These are phyloP conservation scores for Ypsolopha scabrella DNA, from an alignment of 2,888 invertebrate species.

Conservation along the genomic window DNA sequence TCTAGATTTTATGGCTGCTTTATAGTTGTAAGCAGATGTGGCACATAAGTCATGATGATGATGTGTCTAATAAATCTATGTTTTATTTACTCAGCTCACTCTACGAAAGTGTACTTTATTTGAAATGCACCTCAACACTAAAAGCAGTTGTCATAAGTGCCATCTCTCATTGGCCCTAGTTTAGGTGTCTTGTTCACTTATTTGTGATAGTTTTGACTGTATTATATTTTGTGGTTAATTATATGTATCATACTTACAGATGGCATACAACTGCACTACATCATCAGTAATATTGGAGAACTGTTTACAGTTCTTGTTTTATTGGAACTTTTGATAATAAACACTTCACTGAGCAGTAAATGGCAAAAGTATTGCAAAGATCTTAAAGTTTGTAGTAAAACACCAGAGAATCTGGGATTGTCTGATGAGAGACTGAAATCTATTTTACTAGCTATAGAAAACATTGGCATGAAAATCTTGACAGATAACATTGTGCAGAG, in stretches of 20 bases:
- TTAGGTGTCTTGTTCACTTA: not conserved
- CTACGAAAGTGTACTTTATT: no score
- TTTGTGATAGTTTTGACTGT: not conserved
- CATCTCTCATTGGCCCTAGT: no score
- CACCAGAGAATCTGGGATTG: constrained; percentile 71
- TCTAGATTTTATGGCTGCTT: no score
- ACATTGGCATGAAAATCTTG: constrained; percentile 76
- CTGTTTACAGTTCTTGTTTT: constrained; percentile 74
- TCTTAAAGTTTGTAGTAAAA: constrained; percentile 76
- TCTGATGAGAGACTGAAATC: constrained; percentile 73
- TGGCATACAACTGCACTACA: constrained; percentile 56
- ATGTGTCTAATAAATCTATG: no score
- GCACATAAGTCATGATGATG: no score
- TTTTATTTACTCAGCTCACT: no score
- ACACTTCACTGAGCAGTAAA: constrained; percentile 55
- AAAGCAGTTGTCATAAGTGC: no score
- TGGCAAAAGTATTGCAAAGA: constrained; percentile 85
- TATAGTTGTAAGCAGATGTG: no score
- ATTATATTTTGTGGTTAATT: constrained; percentile 2
- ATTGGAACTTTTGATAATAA: constrained; percentile 72
- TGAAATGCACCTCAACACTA: no score
- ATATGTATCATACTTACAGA: constrained; percentile 28
- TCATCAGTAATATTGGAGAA: constrained; percentile 73
- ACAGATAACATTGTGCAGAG: constrained; percentile 78
- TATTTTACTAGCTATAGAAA: constrained; percentile 78